These are phyloP conservation scores for Bufotes viridis DNA, from an alignment of 2,797 vertebrate species.

Conservation along the genomic window DNA sequence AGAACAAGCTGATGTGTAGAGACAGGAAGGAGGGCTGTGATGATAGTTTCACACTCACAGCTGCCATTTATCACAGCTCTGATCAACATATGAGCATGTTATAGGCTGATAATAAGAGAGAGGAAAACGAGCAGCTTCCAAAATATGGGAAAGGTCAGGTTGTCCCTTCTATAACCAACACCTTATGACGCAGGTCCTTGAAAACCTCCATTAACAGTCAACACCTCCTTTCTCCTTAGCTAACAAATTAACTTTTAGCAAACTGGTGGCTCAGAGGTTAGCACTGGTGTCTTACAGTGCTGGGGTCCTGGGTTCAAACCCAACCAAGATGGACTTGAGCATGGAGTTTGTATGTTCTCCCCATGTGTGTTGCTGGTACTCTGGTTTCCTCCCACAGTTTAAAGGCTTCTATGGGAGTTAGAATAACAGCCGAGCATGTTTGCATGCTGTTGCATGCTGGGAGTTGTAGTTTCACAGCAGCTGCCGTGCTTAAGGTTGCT, in stretches of 20 bases:
- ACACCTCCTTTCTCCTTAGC: neutral
- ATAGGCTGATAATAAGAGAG: constrained; percentile 15
- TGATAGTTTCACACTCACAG: constrained; percentile 37
- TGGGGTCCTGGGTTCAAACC: too few species aligned
- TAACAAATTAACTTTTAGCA: constrained; percentile 6
- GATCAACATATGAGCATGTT: constrained; percentile 31
- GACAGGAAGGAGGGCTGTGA: constrained; percentile 13
- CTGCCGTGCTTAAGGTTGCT: too few species aligned
- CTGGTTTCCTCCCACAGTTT: too few species aligned
- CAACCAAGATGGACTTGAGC: too few species aligned
- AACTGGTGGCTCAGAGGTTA: neutral
- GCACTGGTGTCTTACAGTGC: too few species aligned
- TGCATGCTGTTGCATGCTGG: too few species aligned
- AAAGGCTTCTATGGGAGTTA: too few species aligned
- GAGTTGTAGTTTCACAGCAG: too few species aligned
- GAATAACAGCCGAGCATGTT: too few species aligned
- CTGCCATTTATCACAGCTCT: constrained; percentile 39
- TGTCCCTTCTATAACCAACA: neutral
- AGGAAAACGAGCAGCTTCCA: constrained; percentile 12
- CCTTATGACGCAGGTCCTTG: neutral
- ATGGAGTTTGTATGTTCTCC: too few species aligned
- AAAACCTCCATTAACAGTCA: neutral
- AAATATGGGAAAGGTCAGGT: constrained; percentile 1
- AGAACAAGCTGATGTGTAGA: constrained; percentile 45
- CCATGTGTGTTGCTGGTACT: too few species aligned